Evolutionary conservation across 2,113 vertebrate species (phyloP).

Genomic region (Leptosomus discolor): DNA sequence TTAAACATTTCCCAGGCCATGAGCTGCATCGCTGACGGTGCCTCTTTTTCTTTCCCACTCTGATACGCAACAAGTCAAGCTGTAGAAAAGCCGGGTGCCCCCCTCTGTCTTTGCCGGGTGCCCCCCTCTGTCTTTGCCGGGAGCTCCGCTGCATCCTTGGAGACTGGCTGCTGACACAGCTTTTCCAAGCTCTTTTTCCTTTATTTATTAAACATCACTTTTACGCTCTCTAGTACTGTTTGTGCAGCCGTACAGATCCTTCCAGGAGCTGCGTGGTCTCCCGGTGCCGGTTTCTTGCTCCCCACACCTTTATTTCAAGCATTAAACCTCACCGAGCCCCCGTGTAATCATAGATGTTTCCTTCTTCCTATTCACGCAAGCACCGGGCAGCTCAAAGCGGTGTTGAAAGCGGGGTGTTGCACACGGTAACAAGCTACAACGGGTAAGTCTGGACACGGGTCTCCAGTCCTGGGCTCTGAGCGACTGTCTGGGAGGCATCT

Average conservation of each 20-base stretch:
- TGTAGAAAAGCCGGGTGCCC: neutral
- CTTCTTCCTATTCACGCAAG: accelerated
- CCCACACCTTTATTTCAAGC: neutral
- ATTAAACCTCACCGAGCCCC: accelerated
- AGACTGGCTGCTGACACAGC: neutral
- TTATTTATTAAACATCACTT: neutral
- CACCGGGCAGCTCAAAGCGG: accelerated
- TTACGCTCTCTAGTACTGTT: accelerated
- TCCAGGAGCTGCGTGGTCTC: accelerated
- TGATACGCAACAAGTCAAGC: accelerated
- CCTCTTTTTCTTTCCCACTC: neutral
- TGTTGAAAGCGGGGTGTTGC: neutral
- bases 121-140: neutral
- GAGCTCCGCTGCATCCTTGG: accelerated
- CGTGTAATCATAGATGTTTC: neutral
- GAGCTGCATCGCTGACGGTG: accelerated
- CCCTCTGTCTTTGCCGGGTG: neutral
- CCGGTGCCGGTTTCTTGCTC: accelerated
- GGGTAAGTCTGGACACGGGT: neutral
- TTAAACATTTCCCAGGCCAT: neutral
- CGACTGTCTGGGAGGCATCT: accelerated
- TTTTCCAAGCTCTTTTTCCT: neutral
- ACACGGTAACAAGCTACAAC: accelerated
- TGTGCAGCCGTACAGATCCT: accelerated
- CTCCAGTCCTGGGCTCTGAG: accelerated